Evolutionary conservation across 1,140 invertebrate genomes (phyloP).

Genomic region (Cotesia glomerata): DNA sequence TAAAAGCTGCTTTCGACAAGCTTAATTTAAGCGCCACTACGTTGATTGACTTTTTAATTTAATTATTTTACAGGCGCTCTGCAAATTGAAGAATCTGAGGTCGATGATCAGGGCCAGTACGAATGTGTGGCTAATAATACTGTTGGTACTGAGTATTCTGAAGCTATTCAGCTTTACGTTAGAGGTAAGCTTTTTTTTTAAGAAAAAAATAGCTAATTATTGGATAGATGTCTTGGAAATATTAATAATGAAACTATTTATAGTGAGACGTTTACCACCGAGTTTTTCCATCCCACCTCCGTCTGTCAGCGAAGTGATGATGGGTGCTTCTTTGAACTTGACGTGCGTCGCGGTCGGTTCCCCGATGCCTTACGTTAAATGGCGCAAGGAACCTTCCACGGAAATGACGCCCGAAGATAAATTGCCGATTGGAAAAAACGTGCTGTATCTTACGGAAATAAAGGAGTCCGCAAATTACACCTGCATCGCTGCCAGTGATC

Average conservation of each 20-base stretch:
- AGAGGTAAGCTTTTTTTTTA: slow-evolving; percentile 75
- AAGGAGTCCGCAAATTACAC: slow-evolving; percentile 95
- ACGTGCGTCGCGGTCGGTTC: slow-evolving; percentile 96
- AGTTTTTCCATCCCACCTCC: slow-evolving; percentile 92
- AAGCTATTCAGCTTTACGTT: slow-evolving; percentile 88
- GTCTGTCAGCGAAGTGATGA: slow-evolving; percentile 82
- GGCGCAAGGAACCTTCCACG: slow-evolving; percentile 81
- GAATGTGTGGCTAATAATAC: slow-evolving; percentile 92
- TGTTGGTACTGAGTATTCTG: slow-evolving; percentile 92
- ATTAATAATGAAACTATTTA: slow-evolving; percentile 41
- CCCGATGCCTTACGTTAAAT: slow-evolving; percentile 97
- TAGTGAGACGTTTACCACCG: slow-evolving; percentile 91
- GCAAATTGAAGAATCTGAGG: slow-evolving; percentile 88
- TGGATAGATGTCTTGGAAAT: neutral
- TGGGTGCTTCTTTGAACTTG: slow-evolving; percentile 87
- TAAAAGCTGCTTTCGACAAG: slow-evolving; percentile 11
- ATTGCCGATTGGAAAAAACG: slow-evolving; percentile 84
- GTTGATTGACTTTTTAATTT: slow-evolving; percentile 23
- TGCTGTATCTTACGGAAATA: slow-evolving; percentile 84
- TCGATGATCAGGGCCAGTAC: slow-evolving; percentile 90
- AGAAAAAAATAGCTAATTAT: neutral
- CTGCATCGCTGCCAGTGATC: slow-evolving; percentile 91
- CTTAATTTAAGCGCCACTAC: neutral
- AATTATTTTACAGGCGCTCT: slow-evolving; percentile 77
- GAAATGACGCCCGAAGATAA: slow-evolving; percentile 87